Conservation (phyloP, 2,888 invertebrate species). For the Uropetala carovei region DNA sequence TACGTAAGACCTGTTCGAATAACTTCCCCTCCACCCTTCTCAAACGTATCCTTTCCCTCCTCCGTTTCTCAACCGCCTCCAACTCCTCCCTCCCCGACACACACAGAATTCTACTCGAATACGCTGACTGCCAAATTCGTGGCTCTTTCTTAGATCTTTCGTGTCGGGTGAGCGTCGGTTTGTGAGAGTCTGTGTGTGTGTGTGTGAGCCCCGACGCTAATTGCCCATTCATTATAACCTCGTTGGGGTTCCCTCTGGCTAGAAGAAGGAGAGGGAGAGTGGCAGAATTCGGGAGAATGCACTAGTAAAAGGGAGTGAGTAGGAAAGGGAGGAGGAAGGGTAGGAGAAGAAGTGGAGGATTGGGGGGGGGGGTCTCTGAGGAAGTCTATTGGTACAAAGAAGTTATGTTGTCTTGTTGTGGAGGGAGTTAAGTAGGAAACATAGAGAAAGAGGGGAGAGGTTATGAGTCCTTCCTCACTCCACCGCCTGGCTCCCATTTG, state of each 20-base stretch:
- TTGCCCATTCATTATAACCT: conserved; percentile 63
- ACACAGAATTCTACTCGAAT: conserved; percentile 11
- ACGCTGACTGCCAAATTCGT: neutral
- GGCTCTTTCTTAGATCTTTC: neutral
- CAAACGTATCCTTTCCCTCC: neutral
- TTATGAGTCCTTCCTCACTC: neutral
- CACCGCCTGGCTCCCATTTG: neutral
- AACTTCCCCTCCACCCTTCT: neutral
- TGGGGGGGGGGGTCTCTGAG: neutral
- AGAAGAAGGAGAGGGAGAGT: too few relatives aligned
- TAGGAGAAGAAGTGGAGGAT: neutral
- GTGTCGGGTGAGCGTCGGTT: conserved; percentile 15
- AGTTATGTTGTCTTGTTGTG: neutral
- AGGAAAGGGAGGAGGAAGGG: neutral
- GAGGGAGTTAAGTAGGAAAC: neutral
- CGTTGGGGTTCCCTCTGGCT: conserved; percentile 31
- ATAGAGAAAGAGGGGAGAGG: neutral
- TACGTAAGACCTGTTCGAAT: too few relatives aligned
- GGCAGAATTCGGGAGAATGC: too few relatives aligned
- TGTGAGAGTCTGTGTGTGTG: neutral
- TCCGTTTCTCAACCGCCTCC: neutral
- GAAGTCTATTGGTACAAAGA: neutral
- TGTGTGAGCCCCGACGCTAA: conserved; percentile 7
- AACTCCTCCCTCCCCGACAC: neutral
- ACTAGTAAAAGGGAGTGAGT: neutral